Evolutionary conservation across 2,113 vertebrate genomes (phyloP), one percentile per base, ranked within the genome.

Genomic region (Istiophorus platypterus): DNA sequence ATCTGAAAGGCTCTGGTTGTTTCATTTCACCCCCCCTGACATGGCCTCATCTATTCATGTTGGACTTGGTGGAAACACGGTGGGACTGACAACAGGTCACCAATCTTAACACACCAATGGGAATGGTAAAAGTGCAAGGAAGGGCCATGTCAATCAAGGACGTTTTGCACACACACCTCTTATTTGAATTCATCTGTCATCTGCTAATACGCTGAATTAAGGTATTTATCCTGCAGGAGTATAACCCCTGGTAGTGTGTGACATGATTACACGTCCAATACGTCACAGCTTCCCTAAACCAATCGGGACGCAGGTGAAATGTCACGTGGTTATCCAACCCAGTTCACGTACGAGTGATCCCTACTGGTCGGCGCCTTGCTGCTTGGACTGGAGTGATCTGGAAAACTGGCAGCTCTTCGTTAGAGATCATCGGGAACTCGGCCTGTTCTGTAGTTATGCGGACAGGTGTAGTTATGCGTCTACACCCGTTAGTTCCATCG

Each of bases 311-410:
- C 15, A 2, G 2, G 29, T 5, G 5, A 17, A 24, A 11, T 15
- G 15, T 76, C 90, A 91, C 79, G 68, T 88, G 84, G 59, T 8
- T 1, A 12, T 3, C 6, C 57, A 59, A 27, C 49, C 47, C 52
- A 1, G 37, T 47, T 76, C 59, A 68, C n/a, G 49, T 51, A 51
- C 49, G 41, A 65, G 13, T 56, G 74, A 78, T 74, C 82, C 74
- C 75, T 65, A 71, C 61, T 45, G 47, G 78, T 68, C 14, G 67
- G 26, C 63, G 64, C 71, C 65, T 57, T 20, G 75, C 61, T 54
- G 8, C 69, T 83, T 42, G 26, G 45, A 11, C 22, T 17, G 27
- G 45, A 14, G 59, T 66, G n/a, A 26, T 49, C 56, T 12, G 54
- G 49, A 24, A 13, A 4, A 41, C n/a, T n/a, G 39, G 15, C 14